phyloP scores from a whole-genome alignment of 2,888 invertebrate genomes.

The Gari tellinella region DNA sequence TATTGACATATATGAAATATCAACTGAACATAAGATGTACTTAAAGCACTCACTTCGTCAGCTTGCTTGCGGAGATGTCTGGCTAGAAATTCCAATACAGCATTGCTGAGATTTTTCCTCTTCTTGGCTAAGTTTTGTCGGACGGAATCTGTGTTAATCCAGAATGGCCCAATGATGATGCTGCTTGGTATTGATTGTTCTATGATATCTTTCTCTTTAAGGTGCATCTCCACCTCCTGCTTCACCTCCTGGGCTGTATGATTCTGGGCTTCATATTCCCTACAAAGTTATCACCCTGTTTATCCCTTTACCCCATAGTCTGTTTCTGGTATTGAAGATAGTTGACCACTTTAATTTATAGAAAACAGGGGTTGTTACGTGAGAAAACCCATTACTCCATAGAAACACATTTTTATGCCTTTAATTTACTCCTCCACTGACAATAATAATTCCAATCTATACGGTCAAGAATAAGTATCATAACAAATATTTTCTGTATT shows the following conservation, averaged over 20 bases:
- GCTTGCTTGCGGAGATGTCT: constrained; percentile 88
- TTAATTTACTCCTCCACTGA: too few relatives aligned
- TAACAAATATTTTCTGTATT: too few relatives aligned
- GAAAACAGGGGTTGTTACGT: too few relatives aligned
- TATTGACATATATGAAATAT: too few relatives aligned
- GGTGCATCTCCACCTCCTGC: constrained; percentile 89
- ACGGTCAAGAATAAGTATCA: too few relatives aligned
- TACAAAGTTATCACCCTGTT: too few relatives aligned
- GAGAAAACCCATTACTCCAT: too few relatives aligned
- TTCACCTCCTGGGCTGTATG: constrained; percentile 89
- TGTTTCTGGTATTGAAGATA: too few relatives aligned
- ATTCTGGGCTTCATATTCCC: constrained; percentile 85
- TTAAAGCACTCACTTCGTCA: constrained; percentile 86
- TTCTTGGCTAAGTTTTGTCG: constrained; percentile 90
- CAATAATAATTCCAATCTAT: too few relatives aligned
- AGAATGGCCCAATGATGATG: constrained; percentile 92
- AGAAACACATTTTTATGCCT: too few relatives aligned
- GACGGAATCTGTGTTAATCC: constrained; percentile 89
- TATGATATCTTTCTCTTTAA: constrained; percentile 88
- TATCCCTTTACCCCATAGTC: too few relatives aligned
- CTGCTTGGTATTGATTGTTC: constrained; percentile 89
- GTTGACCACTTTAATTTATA: too few relatives aligned
- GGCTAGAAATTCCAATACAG: constrained; percentile 90
- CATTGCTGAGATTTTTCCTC: constrained; percentile 88
- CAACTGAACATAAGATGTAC: not conserved